Evolutionary conservation across 2,888 invertebrate genomes (phyloP).

Genomic region (Hartigia nigra): DNA sequence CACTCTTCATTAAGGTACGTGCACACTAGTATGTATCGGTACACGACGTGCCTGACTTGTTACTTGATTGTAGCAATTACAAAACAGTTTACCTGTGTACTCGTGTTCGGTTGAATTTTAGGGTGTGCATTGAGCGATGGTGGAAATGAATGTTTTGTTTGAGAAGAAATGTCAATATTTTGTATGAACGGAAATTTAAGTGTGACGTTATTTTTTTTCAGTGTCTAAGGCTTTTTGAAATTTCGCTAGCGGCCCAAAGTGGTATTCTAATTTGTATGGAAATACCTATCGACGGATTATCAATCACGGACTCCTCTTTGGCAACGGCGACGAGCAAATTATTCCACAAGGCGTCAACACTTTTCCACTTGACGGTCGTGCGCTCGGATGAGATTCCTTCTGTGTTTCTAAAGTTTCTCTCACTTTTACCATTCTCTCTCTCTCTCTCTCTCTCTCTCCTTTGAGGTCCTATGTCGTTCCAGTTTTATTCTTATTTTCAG

Average conservation of each 20-base stretch:
- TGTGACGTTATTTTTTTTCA: not conserved
- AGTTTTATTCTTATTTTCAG: too few relatives aligned
- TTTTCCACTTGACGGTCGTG: not conserved
- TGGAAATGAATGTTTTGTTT: not conserved
- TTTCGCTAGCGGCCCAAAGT: conserved; percentile 25
- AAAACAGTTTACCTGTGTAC: not conserved
- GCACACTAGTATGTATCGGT: conserved; percentile 8
- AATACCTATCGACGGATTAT: conserved; percentile 32
- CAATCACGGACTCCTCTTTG: conserved; percentile 22
- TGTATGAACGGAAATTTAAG: too few relatives aligned
- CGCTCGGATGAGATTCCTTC: too few relatives aligned
- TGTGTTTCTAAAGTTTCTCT: too few relatives aligned
- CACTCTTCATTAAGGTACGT: conserved; percentile 28
- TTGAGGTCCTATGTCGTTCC: too few relatives aligned
- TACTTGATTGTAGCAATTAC: not conserved
- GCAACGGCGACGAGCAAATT: conserved; percentile 19
- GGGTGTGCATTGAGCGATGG: not conserved
- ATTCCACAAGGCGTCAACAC: conserved; percentile 13
- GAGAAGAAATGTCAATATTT: too few relatives aligned
- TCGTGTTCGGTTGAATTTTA: not conserved
- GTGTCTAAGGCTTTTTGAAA: conserved; percentile 17
- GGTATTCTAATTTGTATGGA: conserved; percentile 35
- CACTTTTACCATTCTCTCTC: too few relatives aligned
- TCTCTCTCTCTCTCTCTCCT: too few relatives aligned
- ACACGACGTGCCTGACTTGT: not conserved